Evolutionary conservation across 2,113 vertebrate species (phyloP), one percentile per base, ranked within the genome.

Genomic region (Tachuris rubrigastra): DNA sequence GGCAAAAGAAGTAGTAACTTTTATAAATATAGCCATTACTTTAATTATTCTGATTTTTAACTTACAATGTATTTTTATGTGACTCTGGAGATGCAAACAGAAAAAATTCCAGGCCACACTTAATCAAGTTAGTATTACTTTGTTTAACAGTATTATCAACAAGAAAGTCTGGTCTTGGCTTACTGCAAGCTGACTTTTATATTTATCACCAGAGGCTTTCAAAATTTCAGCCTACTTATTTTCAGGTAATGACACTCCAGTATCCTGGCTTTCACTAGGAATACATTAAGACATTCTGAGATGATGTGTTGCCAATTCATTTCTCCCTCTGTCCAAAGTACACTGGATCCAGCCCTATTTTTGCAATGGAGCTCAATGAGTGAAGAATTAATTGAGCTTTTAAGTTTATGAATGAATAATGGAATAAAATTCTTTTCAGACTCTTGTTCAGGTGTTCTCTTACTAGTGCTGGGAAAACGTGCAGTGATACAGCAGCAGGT

Each of bases 41-140:
- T 60, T 71, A 92, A 77, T 71, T 86, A 74, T 92, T 81, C 55
- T 86, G 65, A 74, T 78, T 87, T 95, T 93, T 74, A 74, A 92
- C 65, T 89, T 83, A 53, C 5, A 78, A 7, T 47, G 12, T 92
- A 67, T 84, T 97, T 95, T 90, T 78, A 84, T 47, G 47, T 67
- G 60, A 59, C 83, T 91, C 4, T 0, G 74, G 89, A 84, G 91
- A 93, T 80, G 14, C 55, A 92, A 92, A 63, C 16, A 67, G 27
- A 72, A 93, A 90, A 73, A 63, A 87, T 0, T 90, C 55, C 73
- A 75, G 52, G 24, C 27, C 73, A 90, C 47, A 75, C 58, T 87
- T 89, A 75, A 89, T 83, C 53, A 95, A 95, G 21, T 82, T 68
- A 89, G 14, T 68, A 87, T 95, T 89, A 82, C 62, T 75, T 89